A percentile compares a stretch with the other conserved stretches of the same genome.
Conservation (phyloP, 2,797 vertebrate species). For the Chrysolophus pictus region DNA sequence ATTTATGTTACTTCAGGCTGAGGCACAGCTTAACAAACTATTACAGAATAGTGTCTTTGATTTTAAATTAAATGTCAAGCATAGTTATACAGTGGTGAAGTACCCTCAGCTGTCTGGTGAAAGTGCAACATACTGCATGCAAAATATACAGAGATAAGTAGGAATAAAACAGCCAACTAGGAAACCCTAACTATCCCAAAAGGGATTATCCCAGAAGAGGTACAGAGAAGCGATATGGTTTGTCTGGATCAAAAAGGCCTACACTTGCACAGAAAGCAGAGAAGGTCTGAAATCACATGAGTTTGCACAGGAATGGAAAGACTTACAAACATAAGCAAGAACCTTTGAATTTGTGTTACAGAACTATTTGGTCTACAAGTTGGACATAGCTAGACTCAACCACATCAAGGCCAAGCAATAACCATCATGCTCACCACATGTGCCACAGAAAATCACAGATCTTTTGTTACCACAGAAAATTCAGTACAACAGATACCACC, state of each 20-base stretch:
- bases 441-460: neutral
- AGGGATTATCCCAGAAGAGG: neutral
- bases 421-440: neutral
- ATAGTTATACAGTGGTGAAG: conserved; percentile 59
- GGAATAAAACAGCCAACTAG: neutral
- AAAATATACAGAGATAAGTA: neutral
- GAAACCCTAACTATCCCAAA: neutral
- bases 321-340: neutral
- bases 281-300: rapidly evolving
- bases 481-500: neutral
- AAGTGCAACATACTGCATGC: conserved; percentile 1
- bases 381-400: neutral
- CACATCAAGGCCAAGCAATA: neutral
- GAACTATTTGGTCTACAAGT: neutral
- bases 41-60: conserved; percentile 60
- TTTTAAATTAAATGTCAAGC: conserved; percentile 79
- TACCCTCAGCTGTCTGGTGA: conserved; percentile 39
- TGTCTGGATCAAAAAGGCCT: neutral
- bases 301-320: neutral
- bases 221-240: neutral
- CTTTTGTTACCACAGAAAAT: neutral
- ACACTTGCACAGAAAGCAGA: rapidly evolving
- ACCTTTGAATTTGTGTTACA: neutral
- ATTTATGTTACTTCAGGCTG: neutral
- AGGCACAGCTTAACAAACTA: conserved; percentile 66